phyloP scores from a whole-genome alignment of 2,888 invertebrate species.

The Allacma fusca region DNA sequence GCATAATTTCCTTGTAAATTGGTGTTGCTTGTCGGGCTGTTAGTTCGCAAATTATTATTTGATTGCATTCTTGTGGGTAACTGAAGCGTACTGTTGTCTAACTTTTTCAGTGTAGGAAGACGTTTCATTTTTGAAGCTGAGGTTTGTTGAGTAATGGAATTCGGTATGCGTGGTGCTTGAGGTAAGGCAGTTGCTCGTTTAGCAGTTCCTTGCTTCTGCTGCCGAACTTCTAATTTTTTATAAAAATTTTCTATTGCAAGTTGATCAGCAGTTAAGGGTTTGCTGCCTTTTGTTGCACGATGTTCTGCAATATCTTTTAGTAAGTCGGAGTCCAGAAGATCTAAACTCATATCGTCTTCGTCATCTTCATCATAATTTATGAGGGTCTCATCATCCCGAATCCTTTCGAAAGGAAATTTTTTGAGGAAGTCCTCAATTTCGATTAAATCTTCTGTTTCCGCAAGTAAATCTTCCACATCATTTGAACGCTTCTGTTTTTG shows the following conservation, averaged over 20 bases:
- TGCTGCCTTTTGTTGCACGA: constrained; percentile 9
- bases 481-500: not conserved
- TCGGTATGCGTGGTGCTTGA: not conserved
- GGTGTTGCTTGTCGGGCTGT: too few species aligned
- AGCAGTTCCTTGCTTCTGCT: not conserved
- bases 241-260: constrained; percentile 35
- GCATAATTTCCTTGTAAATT: too few species aligned
- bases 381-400: constrained; percentile 39
- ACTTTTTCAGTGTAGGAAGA: not conserved
- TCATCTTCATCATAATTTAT: constrained; percentile 21
- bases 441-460: constrained; percentile 38
- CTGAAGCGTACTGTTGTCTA: not conserved
- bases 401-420: constrained; percentile 41
- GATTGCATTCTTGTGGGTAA: too few species aligned
- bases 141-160: constrained; percentile 19
- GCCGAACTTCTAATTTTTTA: constrained; percentile 29
- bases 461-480: constrained; percentile 37
- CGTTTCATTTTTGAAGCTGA: constrained; percentile 14
- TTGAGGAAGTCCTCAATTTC: constrained; percentile 46
- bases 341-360: constrained; percentile 16
- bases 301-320: constrained; percentile 17
- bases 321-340: constrained; percentile 2
- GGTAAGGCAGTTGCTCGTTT: not conserved
- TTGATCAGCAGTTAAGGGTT: constrained; percentile 32
- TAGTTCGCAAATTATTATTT: too few species aligned